phyloP scores from a whole-genome alignment of 1,140 invertebrate genomes.

The Dendrolimus kikuchii region DNA sequence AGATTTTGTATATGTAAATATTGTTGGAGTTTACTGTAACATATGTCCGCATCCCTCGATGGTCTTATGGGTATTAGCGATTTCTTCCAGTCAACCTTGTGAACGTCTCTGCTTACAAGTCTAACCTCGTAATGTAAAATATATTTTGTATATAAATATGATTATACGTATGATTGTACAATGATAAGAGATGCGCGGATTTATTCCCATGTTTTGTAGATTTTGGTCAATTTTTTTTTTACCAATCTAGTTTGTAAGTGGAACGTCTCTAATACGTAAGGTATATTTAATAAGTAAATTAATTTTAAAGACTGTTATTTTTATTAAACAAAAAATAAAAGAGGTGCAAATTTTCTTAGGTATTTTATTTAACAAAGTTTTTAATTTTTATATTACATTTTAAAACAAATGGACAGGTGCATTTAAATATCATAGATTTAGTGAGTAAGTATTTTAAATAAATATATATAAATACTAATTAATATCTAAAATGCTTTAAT shows the following conservation, averaged over 20 bases:
- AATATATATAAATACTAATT: slow-evolving; percentile 5
- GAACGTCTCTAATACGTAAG: background rate
- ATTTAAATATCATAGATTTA: slow-evolving; percentile 43
- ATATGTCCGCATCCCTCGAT: too few species aligned
- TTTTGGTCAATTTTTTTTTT: too few species aligned
- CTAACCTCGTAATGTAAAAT: too few species aligned
- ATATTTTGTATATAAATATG: too few species aligned
- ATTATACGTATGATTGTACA: too few species aligned
- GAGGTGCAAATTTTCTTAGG: slow-evolving; percentile 22
- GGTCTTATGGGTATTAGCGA: too few species aligned
- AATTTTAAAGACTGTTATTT: slow-evolving; percentile 37
- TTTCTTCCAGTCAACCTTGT: too few species aligned
- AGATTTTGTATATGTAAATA: too few species aligned
- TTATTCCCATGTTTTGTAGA: too few species aligned
- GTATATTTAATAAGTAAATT: slow-evolving; percentile 2
- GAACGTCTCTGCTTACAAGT: too few species aligned
- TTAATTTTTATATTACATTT: slow-evolving; percentile 28
- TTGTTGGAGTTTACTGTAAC: too few species aligned
- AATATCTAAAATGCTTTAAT: background rate
- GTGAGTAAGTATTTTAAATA: slow-evolving; percentile 19
- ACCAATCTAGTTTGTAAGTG: background rate
- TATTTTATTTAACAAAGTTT: slow-evolving; percentile 62
- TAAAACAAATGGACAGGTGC: slow-evolving; percentile 29
- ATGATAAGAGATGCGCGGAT: too few species aligned
- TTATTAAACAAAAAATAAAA: slow-evolving; percentile 35